Base-by-base conservation (phyloP, 2,113 vertebrate genomes). In the Prunella himalayana region DNA sequence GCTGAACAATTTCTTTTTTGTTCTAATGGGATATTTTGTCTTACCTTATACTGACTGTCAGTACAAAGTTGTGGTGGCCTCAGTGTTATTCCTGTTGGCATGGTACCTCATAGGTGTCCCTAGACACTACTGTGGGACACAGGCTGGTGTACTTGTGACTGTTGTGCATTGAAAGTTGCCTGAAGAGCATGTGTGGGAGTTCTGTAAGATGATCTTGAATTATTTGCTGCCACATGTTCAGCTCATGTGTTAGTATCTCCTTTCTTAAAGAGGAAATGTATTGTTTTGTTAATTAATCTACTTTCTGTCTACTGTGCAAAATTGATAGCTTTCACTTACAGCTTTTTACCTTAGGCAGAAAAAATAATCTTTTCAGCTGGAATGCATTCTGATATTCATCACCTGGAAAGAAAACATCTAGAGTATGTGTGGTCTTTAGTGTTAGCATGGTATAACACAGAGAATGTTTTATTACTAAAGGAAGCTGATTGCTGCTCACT, bases 291-390 rank as follows among this genome's bases (percentile, higher is more conserved):
- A 60, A 60, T 92, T 92, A 87, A 81, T 86, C 71, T 93, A 15
- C 42, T 77, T 93, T 87, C 84, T 94, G 71, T 90, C 90, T 86
- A 5, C 50, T 70, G 39, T 77, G 71, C 19, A 73, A 73, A 95
- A 88, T 54, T 88, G 44, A 83, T 78, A 83, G 75, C 35, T 81
- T 94, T 96, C 64, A n/a, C 2, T 0, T 70, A 54, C 30, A 63
- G 44, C 54, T 54, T 95, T 60, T 93, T 90, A 83, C 86, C 91
- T 81, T 47, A 78, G 88, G 94, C 88, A 73, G 72, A 86, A 92
- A 92, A 76, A 69, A 61, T 66, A 23, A 33, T 77, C 50, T 78
- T 83, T 73, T 59, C 54, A 78, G 24, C 42, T 78, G 47, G 80
- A 95, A 93, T 90, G 64, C 54, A 28, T 86, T 88, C 60, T 70